Conservation (phyloP, 2,797 vertebrate species). For the Nannoperca australis region DNA sequence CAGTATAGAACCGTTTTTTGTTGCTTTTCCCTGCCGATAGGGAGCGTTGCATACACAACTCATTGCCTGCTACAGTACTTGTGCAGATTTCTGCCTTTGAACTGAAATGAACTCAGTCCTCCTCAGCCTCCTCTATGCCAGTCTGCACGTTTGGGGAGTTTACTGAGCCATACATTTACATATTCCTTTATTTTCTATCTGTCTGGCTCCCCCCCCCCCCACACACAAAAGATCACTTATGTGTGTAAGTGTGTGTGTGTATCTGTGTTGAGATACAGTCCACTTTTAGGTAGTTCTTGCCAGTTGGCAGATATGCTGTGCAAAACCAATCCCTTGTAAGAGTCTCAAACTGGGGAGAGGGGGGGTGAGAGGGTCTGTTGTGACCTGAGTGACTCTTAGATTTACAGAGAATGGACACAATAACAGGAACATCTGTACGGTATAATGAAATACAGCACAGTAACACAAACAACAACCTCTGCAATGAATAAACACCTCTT, state of each 20-base stretch:
- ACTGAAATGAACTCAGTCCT: slow-evolving; percentile 73
- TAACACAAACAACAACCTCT: slow-evolving; percentile 29
- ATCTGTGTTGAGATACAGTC: slow-evolving; percentile 49
- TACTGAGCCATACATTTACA: slow-evolving; percentile 51
- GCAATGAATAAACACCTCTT: slow-evolving; percentile 26
- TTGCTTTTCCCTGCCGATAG: slow-evolving; percentile 84
- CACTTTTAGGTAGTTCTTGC: slow-evolving; percentile 50
- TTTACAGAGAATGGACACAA: slow-evolving; percentile 53
- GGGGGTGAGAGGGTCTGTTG: slow-evolving; percentile 56
- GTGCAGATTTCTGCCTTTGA: slow-evolving; percentile 73
- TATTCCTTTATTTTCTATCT: slow-evolving; percentile 40
- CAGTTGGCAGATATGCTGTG: slow-evolving; percentile 65
- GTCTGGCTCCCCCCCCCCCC: slow-evolving; percentile 16
- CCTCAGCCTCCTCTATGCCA: slow-evolving; percentile 54
- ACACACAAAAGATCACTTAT: slow-evolving; percentile 18
- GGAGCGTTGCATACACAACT: slow-evolving; percentile 83
- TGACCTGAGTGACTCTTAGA: slow-evolving; percentile 67
- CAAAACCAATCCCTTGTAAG: slow-evolving; percentile 65
- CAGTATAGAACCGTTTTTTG: slow-evolving; percentile 32
- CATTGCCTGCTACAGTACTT: slow-evolving; percentile 53
- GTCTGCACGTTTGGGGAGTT: slow-evolving; percentile 52
- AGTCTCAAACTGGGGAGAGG: slow-evolving; percentile 48
- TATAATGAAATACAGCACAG: slow-evolving; percentile 38
- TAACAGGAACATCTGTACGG: slow-evolving; percentile 60
- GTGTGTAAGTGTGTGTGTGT: slow-evolving; percentile 23